Percentiles rank a stretch among this genome's conserved stretches.
Evolutionary conservation across 1,140 invertebrate species (phyloP).

Genomic region (Aphelinus atriplicis): DNA sequence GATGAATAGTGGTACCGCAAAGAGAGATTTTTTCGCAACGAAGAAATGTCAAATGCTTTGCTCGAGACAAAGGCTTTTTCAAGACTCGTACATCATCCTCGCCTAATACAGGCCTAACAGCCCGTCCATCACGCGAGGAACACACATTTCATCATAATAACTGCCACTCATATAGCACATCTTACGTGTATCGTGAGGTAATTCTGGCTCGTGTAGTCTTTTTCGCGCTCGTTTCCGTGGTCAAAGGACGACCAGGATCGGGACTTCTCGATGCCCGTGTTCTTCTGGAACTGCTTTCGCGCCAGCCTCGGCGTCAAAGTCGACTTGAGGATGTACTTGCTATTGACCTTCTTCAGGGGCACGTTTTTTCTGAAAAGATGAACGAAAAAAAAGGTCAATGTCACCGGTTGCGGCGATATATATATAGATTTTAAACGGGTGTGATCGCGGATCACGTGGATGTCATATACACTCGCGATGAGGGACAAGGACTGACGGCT

Average conservation of each 20-base stretch:
- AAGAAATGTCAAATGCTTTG: not conserved
- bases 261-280: conserved; percentile 72
- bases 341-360: conserved; percentile 83
- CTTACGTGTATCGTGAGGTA: conserved; percentile 80
- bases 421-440: no score
- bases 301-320: conserved; percentile 80
- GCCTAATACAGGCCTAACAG: no score
- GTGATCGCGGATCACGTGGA: no score
- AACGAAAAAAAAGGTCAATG: no score
- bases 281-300: conserved; percentile 74
- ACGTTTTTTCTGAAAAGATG: conserved; percentile 74
- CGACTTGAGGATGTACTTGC: conserved; percentile 84
- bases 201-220: conserved; percentile 67
- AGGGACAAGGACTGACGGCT: no score
- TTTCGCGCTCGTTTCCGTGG: conserved; percentile 64
- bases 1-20: no score
- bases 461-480: no score
- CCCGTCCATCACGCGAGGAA: no score
- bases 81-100: no score
- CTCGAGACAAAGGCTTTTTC: no score
- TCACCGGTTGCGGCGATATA: no score
- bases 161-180: conserved; percentile 38
- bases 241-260: conserved; percentile 77
- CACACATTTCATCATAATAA: not conserved
- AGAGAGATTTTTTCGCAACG: not conserved